Conservation (phyloP, 1,140 invertebrate species). For the Eupristina koningsbergeri region DNA sequence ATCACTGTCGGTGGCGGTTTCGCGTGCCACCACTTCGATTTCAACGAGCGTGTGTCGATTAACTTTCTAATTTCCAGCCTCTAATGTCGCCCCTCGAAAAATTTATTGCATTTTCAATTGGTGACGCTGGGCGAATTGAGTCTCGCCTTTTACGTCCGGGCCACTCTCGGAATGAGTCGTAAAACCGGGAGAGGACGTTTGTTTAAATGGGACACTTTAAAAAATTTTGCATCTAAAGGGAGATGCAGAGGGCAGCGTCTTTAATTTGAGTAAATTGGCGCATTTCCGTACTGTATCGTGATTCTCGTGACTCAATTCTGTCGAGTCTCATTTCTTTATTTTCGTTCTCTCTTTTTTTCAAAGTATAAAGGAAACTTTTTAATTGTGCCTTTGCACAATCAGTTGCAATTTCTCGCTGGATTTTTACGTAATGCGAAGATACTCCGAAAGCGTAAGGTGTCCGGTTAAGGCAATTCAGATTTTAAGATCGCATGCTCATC, state of each 20-base stretch:
- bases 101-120: too few relatives aligned
- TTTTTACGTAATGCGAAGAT: neutral
- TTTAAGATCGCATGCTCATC: neutral
- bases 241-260: neutral
- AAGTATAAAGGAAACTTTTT: neutral
- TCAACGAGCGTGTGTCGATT: too few relatives aligned
- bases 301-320: neutral
- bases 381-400: neutral
- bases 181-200: too few relatives aligned
- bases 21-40: too few relatives aligned
- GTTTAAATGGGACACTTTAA: neutral
- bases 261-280: neutral
- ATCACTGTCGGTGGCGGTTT: neutral
- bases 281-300: neutral
- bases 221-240: neutral
- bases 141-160: too few relatives aligned
- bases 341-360: neutral
- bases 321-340: too few relatives aligned
- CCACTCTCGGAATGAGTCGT: too few relatives aligned
- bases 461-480: neutral
- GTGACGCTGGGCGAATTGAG: too few relatives aligned
- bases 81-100: too few relatives aligned
- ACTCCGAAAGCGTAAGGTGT: neutral
- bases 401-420: neutral
- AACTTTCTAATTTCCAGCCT: too few relatives aligned